Evolutionary conservation across 1,140 invertebrate genomes (phyloP).

Genomic region (Elymnias hypermnestra): DNA sequence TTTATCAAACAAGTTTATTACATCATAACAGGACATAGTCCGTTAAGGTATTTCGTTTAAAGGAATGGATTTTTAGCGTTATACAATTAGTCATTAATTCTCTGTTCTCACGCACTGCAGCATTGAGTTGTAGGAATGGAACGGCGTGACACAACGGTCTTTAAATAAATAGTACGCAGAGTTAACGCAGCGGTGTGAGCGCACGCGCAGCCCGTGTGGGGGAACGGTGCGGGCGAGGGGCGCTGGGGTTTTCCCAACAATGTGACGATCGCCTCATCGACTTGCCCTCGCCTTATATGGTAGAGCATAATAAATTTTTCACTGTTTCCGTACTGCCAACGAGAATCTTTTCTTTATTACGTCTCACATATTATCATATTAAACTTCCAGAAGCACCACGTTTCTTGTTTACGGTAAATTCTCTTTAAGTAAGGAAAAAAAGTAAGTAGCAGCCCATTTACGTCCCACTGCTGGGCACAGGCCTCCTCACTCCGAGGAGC

Average conservation of each 20-base stretch:
- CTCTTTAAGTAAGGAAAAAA: too few species aligned
- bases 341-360: not conserved
- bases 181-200: constrained; percentile 10
- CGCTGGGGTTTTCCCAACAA: constrained; percentile 62
- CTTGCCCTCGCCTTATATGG: constrained; percentile 41
- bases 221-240: constrained; percentile 21
- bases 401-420: too few species aligned
- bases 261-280: constrained; percentile 37
- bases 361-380: not conserved
- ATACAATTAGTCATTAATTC: not conserved
- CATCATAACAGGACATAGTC: constrained; percentile 1
- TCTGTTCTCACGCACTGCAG: not conserved
- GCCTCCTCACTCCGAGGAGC: too few species aligned
- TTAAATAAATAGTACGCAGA: constrained; percentile 7
- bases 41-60: not conserved
- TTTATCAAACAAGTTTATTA: not conserved
- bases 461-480: too few species aligned
- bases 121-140: too few species aligned
- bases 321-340: constrained; percentile 30
- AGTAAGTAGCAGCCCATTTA: too few species aligned
- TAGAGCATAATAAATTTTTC: constrained; percentile 24
- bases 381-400: too few species aligned
- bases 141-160: constrained; percentile 7
- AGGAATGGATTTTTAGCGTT: not conserved
- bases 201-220: too few species aligned